Conservation (phyloP, 2,797 vertebrate species). For the Lagorchestes hirsutus region DNA sequence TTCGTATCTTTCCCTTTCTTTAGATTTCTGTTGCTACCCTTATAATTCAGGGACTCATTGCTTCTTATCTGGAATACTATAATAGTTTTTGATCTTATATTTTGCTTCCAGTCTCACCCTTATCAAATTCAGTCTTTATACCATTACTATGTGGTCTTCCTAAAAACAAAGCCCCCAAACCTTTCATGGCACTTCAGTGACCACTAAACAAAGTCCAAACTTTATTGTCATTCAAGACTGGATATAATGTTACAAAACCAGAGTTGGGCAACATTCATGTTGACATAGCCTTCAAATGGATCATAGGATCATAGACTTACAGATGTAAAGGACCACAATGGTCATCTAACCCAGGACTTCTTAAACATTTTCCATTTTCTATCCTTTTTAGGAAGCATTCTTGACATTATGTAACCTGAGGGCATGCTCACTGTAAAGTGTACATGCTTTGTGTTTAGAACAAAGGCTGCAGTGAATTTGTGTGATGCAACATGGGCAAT, state of each 20-base stretch:
- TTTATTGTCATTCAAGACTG: background rate
- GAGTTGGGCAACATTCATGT: background rate
- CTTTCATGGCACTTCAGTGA: conserved; percentile 43
- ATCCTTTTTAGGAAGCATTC: no score
- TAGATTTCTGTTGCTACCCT: background rate
- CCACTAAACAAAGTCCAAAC: conserved; percentile 37
- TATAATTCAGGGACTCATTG: background rate
- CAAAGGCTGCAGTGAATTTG: no score
- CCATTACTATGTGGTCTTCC: background rate
- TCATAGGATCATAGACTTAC: background rate
- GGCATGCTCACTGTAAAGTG: no score
- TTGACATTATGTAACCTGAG: no score
- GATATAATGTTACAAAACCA: background rate
- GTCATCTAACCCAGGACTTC: background rate
- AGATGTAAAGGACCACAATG: background rate
- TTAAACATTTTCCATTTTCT: no score
- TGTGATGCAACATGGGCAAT: no score
- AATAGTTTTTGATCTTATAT: background rate
- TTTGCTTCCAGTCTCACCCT: background rate
- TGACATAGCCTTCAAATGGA: no score
- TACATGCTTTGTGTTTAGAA: no score
- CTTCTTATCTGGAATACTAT: background rate
- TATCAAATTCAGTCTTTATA: background rate
- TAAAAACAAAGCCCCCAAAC: background rate
- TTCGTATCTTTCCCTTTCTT: background rate